phyloP scores from a whole-genome alignment of 2,797 vertebrate genomes.

The Tiaroga cobitis region DNA sequence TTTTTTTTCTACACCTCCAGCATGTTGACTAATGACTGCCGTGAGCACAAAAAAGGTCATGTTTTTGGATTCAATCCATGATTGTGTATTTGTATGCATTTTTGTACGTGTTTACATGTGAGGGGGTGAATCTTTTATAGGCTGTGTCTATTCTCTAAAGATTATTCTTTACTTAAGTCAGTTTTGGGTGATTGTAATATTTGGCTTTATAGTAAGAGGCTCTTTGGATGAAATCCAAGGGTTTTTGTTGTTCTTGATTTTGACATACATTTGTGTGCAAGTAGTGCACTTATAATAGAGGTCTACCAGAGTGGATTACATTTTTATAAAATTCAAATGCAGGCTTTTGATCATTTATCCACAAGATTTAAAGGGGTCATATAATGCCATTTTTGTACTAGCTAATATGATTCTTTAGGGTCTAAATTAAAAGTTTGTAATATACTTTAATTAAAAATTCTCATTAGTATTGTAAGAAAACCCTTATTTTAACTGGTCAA shows the following conservation, averaged over 20 bases:
- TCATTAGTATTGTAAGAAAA: no score
- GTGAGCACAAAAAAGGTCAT: slow-evolving; percentile 42
- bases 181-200: slow-evolving; percentile 33
- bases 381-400: no score
- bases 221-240: slow-evolving; percentile 37
- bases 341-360: background rate
- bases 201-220: slow-evolving; percentile 29
- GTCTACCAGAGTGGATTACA: background rate
- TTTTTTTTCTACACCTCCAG: slow-evolving; percentile 35
- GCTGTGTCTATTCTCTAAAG: slow-evolving; percentile 22
- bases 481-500: no score
- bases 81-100: slow-evolving; percentile 27
- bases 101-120: slow-evolving; percentile 21
- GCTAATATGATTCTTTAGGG: no score
- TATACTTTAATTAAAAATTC: no score
- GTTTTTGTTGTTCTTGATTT: slow-evolving; percentile 28
- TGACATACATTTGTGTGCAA: background rate
- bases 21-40: slow-evolving; percentile 50
- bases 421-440: no score
- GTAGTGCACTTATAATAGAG: background rate
- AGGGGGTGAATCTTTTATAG: slow-evolving; percentile 21
- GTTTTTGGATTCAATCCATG: slow-evolving; percentile 33
- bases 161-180: slow-evolving; percentile 33
- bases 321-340: background rate
- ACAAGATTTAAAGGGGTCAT: no score